These are phyloP conservation scores for Castor canadensis DNA, from an alignment of 2,113 vertebrate genomes.

Conservation along the genomic window DNA sequence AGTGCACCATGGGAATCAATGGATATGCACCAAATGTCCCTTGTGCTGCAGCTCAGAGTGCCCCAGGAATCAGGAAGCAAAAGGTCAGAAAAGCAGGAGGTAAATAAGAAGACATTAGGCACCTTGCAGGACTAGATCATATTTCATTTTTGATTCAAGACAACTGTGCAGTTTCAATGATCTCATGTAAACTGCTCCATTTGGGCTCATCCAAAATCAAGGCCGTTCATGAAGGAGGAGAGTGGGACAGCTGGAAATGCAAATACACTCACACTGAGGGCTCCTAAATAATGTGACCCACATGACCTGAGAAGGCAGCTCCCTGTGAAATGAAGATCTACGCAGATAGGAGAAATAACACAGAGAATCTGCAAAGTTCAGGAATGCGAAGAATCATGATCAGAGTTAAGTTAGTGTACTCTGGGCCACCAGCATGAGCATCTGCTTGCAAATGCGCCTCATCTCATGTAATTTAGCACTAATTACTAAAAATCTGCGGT, in stretches of 20 bases:
- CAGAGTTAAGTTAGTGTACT: slow-evolving; percentile 69
- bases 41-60: background rate
- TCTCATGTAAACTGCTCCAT: background rate
- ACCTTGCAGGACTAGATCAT: background rate
- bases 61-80: background rate
- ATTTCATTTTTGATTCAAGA: background rate
- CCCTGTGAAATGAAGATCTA: slow-evolving; percentile 44
- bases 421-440: slow-evolving; percentile 61
- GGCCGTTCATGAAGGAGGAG: background rate
- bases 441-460: slow-evolving; percentile 60
- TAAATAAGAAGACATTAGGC: background rate
- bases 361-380: slow-evolving; percentile 67
- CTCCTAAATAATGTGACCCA: background rate
- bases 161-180: background rate
- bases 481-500: slow-evolving; percentile 69
- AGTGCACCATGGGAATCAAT: background rate
- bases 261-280: background rate
- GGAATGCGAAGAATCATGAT: slow-evolving; percentile 66
- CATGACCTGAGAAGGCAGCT: background rate
- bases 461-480: slow-evolving; percentile 68
- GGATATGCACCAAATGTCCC: background rate
- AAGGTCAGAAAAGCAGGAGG: background rate
- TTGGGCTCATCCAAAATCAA: background rate
- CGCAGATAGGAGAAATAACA: slow-evolving; percentile 31
- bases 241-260: background rate